These are phyloP conservation scores for Heptranchias perlo DNA, from an alignment of 2,113 vertebrate genomes.

Conservation along the genomic window DNA sequence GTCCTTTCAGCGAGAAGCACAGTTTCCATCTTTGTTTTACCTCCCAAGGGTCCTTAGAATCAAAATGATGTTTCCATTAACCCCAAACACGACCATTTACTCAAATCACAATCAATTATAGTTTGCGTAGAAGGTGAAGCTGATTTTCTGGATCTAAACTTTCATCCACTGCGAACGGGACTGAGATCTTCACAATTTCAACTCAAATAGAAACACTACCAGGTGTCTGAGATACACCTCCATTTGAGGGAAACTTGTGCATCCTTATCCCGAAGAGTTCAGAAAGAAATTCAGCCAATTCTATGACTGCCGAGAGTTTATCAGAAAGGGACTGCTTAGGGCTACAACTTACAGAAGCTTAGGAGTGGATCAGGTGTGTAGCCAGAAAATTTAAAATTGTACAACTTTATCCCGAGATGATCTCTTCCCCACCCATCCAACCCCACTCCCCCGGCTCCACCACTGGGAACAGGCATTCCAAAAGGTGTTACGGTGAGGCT, in stretches of 20 bases:
- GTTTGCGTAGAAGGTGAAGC: neutral
- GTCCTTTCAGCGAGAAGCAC: neutral
- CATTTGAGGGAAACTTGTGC: neutral
- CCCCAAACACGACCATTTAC: neutral
- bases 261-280: neutral
- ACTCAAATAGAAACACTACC: neutral
- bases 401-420: no score
- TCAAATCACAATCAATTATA: neutral
- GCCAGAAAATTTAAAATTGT: neutral
- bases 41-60: neutral
- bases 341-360: neutral
- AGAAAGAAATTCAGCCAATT: neutral
- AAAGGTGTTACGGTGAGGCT: neutral
- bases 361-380: neutral
- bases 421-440: neutral
- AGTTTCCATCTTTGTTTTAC: neutral
- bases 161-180: neutral
- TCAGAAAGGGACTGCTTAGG: neutral
- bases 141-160: neutral
- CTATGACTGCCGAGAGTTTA: neutral
- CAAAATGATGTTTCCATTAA: constrained; percentile 14
- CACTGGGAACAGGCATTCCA: neutral
- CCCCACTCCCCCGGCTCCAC: neutral
- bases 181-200: neutral
- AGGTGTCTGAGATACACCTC: no score